These are phyloP conservation scores for Agrenia bidenticulata DNA, from an alignment of 2,888 invertebrate species.

Conservation along the genomic window DNA sequence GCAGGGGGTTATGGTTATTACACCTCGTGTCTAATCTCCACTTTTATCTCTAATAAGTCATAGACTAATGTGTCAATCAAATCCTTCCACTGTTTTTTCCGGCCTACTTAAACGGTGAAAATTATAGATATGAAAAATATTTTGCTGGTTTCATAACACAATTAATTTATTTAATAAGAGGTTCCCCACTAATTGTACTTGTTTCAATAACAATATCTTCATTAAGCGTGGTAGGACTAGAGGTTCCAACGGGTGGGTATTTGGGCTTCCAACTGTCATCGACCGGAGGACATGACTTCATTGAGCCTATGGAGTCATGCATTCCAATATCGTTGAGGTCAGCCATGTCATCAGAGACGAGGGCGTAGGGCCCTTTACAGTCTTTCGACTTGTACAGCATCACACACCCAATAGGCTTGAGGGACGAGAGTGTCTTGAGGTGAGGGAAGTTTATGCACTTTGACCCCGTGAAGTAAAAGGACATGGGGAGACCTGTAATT, in stretches of 20 bases:
- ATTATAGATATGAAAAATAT: too few relatives aligned
- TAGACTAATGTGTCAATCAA: too few relatives aligned
- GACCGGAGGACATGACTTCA: conserved; percentile 15
- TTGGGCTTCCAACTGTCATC: conserved; percentile 5
- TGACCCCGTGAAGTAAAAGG: conserved; percentile 11
- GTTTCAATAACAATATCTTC: too few relatives aligned
- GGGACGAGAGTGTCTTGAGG: background rate
- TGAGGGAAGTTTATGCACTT: conserved; percentile 14
- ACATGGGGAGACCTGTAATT: conserved; percentile 16
- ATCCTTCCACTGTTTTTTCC: too few relatives aligned
- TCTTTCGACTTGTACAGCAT: conserved; percentile 18
- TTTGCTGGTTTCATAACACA: too few relatives aligned
- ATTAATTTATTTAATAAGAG: too few relatives aligned
- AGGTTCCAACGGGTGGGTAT: background rate
- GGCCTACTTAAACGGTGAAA: too few relatives aligned
- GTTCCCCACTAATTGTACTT: too few relatives aligned
- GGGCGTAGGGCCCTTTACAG: conserved; percentile 16
- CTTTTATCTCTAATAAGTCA: too few relatives aligned
- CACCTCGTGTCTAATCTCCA: too few relatives aligned
- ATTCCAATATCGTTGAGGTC: background rate
- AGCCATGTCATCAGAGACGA: conserved; percentile 8
- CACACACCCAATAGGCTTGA: conserved; percentile 17
- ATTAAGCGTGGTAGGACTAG: too few relatives aligned
- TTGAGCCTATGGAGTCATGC: conserved; percentile 10
- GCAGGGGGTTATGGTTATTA: too few relatives aligned